phyloP scores from a whole-genome alignment of 2,888 invertebrate species.

The Drosophila pseudotalamancana region DNA sequence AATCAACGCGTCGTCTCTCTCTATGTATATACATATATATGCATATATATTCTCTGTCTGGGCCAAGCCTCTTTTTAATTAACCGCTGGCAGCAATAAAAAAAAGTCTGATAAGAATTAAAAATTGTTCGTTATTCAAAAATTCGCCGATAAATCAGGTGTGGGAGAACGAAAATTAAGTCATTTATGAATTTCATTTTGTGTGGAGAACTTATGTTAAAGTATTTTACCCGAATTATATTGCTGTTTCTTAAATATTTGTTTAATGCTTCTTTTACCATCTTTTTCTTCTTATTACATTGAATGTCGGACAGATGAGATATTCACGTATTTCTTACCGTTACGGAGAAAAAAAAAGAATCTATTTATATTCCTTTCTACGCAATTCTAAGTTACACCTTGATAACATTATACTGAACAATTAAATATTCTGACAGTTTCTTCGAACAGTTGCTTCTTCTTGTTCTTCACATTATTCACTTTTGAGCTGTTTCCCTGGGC shows the following conservation, averaged over 20 bases:
- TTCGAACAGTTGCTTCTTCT: neutral
- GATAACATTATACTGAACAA: too few relatives aligned
- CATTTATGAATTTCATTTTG: conserved; percentile 4
- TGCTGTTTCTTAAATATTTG: neutral
- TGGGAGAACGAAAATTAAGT: conserved; percentile 32
- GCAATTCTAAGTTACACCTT: too few relatives aligned
- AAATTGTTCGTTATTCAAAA: conserved; percentile 27
- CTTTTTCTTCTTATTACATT: neutral
- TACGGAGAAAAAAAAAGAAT: too few relatives aligned
- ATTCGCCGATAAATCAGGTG: conserved; percentile 15
- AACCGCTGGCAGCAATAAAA: conserved; percentile 19
- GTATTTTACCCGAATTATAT: neutral
- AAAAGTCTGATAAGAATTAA: conserved; percentile 29
- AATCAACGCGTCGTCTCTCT: conserved; percentile 59
- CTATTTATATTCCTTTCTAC: too few relatives aligned
- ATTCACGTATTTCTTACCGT: too few relatives aligned
- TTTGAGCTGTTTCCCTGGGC: conserved; percentile 6
- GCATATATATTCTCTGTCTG: conserved; percentile 3
- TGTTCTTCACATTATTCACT: neutral
- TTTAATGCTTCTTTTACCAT: neutral
- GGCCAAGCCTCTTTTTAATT: conserved; percentile 59
- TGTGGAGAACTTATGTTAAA: neutral
- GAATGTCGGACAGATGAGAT: too few relatives aligned
- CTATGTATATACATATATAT: neutral
- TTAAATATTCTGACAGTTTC: neutral